Base-by-base conservation (phyloP, 1,140 invertebrate genomes). In the Drosophila bipectinata region DNA sequence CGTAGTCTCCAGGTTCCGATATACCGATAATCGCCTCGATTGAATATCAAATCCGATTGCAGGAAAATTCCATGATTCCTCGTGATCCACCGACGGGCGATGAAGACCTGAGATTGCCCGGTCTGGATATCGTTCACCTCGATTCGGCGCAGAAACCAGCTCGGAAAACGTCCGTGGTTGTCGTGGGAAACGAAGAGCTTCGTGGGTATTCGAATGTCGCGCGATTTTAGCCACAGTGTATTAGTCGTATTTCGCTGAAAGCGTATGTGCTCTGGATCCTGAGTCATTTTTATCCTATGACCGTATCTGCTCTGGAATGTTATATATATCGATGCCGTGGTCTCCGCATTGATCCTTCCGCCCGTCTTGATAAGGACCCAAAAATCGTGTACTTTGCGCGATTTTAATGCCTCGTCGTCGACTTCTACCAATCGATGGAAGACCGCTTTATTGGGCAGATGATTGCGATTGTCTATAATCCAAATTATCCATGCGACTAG, bases 181-280 rank as follows among this genome's bases (percentile, higher is more conserved):
- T 80, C 45, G 45, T 85, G 81, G 10, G 52, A 34, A 4, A 84
- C 15, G 0, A 66, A 48, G 3, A 84, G 10, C 0, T 49, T 53
- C 0, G 73, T 77, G 0, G 81, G 81, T 21, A 84, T 26, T 3
- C 81, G 77, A 14, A 84, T 74, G 7, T 80, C 63, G 0, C 77
- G 60, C 0, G 81, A 60, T 1, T 68, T 63, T 12, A 84, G 39
- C 68, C 63, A 80, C 6, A 84, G 12, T 3, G 56, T 44, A 0
- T 77, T 30, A 0, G 68, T 77, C 15, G 68, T 63, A 12, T 84
- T 85, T 0, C 26, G 14, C 2, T 8, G 39, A 2, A 84, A 14
- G 9, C 41, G 3, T 0, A 52, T 74, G 10, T 44, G 24, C 4
- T 59, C 39, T 0, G 81, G 81, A 49, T 84, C 68, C 56, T 84